Percentiles rank a stretch among this genome's conserved stretches.
Conservation (phyloP, 2,113 vertebrate species). For the Anoplopoma fimbria region DNA sequence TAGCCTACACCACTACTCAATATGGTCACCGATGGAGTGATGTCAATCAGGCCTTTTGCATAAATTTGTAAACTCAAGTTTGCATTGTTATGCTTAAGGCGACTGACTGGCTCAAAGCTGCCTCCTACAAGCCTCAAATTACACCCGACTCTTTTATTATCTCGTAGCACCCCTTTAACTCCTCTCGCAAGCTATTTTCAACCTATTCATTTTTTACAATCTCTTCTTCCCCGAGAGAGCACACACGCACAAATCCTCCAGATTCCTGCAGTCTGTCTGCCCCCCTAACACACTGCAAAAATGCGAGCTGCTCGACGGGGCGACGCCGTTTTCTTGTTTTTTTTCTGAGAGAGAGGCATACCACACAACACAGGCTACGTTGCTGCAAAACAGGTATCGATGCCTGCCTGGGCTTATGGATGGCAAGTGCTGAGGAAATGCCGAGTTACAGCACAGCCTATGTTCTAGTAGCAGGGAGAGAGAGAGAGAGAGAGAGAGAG, state of each 20-base stretch:
- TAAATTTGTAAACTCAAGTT: constrained; percentile 71
- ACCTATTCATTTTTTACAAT: constrained; percentile 85
- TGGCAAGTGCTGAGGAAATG: constrained; percentile 67
- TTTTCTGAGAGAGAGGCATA: constrained; percentile 28
- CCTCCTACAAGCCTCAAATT: constrained; percentile 76
- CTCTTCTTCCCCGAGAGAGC: constrained; percentile 82
- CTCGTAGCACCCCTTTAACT: constrained; percentile 81
- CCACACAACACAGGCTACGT: constrained; percentile 46
- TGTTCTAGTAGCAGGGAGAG: constrained; percentile 52
- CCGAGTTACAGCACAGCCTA: constrained; percentile 68
- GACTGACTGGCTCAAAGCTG: constrained; percentile 67
- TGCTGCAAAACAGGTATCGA: constrained; percentile 70
- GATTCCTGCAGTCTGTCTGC: constrained; percentile 81
- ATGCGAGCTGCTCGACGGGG: constrained; percentile 60
- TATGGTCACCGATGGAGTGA: constrained; percentile 67
- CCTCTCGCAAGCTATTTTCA: constrained; percentile 83
- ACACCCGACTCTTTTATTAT: constrained; percentile 83
- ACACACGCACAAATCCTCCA: constrained; percentile 83
- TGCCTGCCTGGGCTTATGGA: constrained; percentile 62
- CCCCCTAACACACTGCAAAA: constrained; percentile 65
- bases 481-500: not conserved
- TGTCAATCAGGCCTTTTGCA: constrained; percentile 73
- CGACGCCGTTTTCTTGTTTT: constrained; percentile 56
- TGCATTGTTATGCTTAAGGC: constrained; percentile 66
- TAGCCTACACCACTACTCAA: constrained; percentile 47